Evolutionary conservation across 2,888 invertebrate genomes (phyloP).

Genomic region (Dynastes hyllus): DNA sequence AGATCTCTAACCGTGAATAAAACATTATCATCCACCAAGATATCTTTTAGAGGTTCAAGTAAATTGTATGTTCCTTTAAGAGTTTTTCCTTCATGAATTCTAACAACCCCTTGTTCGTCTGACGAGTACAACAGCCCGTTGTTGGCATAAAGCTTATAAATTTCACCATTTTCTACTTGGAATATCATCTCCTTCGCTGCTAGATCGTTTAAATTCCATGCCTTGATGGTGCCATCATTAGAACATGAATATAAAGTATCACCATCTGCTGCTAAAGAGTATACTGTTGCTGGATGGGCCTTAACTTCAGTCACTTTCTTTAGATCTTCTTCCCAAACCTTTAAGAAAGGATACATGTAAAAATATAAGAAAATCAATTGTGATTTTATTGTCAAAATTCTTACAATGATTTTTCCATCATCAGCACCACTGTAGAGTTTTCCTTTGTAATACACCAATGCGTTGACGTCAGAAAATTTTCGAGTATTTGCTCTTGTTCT

Average conservation of each 20-base stretch:
- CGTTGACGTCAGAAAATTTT: slow-evolving; percentile 70
- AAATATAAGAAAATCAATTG: no score
- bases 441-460: slow-evolving; percentile 69
- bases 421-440: slow-evolving; percentile 72
- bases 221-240: slow-evolving; percentile 77
- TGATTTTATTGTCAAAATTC: slow-evolving; percentile 1
- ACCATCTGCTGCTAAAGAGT: slow-evolving; percentile 75
- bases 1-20: slow-evolving; percentile 78
- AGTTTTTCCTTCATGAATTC: slow-evolving; percentile 73
- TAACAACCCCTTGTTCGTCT: slow-evolving; percentile 78
- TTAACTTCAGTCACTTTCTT: slow-evolving; percentile 69
- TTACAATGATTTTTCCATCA: slow-evolving; percentile 73
- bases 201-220: slow-evolving; percentile 74
- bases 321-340: slow-evolving; percentile 72
- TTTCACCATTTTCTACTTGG: slow-evolving; percentile 69
- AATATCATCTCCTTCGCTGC: slow-evolving; percentile 65
- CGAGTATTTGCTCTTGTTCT: slow-evolving; percentile 66
- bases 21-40: slow-evolving; percentile 73
- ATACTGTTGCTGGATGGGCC: slow-evolving; percentile 78
- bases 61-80: slow-evolving; percentile 73
- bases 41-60: slow-evolving; percentile 78
- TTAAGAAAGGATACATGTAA: slow-evolving; percentile 54
- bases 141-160: slow-evolving; percentile 68
- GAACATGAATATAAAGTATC: slow-evolving; percentile 77
- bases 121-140: slow-evolving; percentile 74